Percentiles rank a stretch among this genome's conserved stretches.
Evolutionary conservation across 1,140 invertebrate genomes (phyloP).

Genomic region (Cheumatopsyche charites): DNA sequence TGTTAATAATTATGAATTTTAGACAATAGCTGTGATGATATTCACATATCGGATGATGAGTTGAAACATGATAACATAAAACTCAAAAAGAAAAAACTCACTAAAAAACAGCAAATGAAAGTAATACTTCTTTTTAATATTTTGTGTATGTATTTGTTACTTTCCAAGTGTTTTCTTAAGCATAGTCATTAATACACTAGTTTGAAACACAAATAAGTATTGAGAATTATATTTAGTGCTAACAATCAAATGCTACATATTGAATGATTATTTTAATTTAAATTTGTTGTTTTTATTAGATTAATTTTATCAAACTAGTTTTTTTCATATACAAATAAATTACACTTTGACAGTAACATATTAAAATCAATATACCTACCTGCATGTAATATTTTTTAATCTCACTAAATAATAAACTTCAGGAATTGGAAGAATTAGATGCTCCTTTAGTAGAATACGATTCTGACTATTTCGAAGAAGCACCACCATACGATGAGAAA

Average conservation of each 20-base stretch:
- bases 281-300: too few relatives aligned
- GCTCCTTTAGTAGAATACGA: conserved; percentile 62
- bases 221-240: background rate
- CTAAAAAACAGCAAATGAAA: conserved; percentile 62
- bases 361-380: too few relatives aligned
- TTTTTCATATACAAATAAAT: too few relatives aligned
- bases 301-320: too few relatives aligned
- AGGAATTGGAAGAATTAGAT: conserved; percentile 57
- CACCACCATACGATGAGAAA: conserved; percentile 70
- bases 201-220: too few relatives aligned
- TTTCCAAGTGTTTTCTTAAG: background rate
- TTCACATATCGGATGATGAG: conserved; percentile 73
- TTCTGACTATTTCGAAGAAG: conserved; percentile 78
- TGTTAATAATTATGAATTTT: conserved; percentile 30
- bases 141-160: background rate
- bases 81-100: conserved; percentile 63
- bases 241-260: too few relatives aligned
- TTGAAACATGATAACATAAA: conserved; percentile 71
- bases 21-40: conserved; percentile 50
- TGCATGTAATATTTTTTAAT: too few relatives aligned
- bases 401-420: background rate
- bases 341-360: too few relatives aligned
- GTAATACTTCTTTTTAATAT: background rate
- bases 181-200: background rate
- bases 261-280: too few relatives aligned